Evolutionary conservation across 2,888 invertebrate species (phyloP), one percentile per base, ranked within the genome.

Genomic region (Pimpla rufipes): DNA sequence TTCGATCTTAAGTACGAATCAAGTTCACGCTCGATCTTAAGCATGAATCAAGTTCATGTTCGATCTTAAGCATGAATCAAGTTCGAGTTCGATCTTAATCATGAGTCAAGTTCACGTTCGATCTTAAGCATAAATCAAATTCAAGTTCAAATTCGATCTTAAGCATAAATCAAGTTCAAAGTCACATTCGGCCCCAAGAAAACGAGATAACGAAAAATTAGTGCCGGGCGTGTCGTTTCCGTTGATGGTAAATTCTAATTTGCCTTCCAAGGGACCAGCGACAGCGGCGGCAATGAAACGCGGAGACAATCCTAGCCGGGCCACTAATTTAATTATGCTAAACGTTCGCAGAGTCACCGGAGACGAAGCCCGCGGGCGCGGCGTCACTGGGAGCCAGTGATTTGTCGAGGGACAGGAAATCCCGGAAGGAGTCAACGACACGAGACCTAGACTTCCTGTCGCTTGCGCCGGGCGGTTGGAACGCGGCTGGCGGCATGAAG

Each of bases 341-440:
- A 68, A 75, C 52, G 37, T 83, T 86, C 78, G 35, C 83, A 86
- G 85, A 78, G 77, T 64, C 85, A 80, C 70, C 73, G 21, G 75
- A 74, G 40, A 35, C 59, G n/a, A 50, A 73, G 4, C 47, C 71
- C 35, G n/a, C n/a, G n/a, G 76, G n/a, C 57, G 11, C 18, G 21
- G 76, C 50, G 18, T 66, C 47, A 73, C 37, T 37, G 18, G 66
- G 68, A n/a, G 18, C 23, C 73, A 55, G 52, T 64, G 78, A 76
- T 47, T 75, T 62, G 64, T 66, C 70, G 42, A 57, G 35, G 50
- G 78, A 79, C 40, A 59, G 40, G 13, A 66, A 16, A 35, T 16
- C 35, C 6, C 47, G 21, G 13, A 74, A 81, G 59, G 74, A 79
- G 21, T 47, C 76, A 37, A 37, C 50, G 16, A 73, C 57, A 68